A percentile compares a stretch with the other conserved stretches of the same genome.
Evolutionary conservation across 1,140 invertebrate species (phyloP).

Genomic region (Delia radicum): DNA sequence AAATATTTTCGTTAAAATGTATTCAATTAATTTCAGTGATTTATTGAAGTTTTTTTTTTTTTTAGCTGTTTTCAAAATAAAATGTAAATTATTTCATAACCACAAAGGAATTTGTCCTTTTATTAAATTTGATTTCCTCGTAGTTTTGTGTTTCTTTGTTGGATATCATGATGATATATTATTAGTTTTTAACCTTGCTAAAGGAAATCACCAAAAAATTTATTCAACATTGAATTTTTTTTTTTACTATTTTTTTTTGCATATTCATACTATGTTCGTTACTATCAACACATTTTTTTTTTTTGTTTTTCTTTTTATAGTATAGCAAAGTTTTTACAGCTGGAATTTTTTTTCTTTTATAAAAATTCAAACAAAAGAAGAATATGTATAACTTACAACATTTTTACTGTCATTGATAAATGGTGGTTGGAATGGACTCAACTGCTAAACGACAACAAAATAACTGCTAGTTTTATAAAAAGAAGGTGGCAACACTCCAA

Average conservation of each 20-base stretch:
- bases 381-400: background rate
- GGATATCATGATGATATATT: background rate
- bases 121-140: too few species aligned
- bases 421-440: constrained; percentile 6
- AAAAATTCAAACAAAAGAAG: background rate
- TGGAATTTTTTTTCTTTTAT: background rate
- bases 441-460: background rate
- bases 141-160: too few species aligned
- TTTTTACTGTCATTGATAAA: constrained; percentile 19
- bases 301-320: background rate
- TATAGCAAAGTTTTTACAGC: background rate
- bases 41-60: background rate
- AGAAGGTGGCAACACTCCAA: background rate
- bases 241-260: background rate
- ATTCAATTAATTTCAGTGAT: background rate
- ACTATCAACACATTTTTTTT: background rate
- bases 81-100: background rate
- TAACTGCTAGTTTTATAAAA: background rate
- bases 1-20: too few species aligned
- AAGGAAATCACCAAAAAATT: background rate
- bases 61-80: too few species aligned
- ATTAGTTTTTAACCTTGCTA: background rate
- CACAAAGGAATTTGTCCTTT: background rate
- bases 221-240: too few species aligned
- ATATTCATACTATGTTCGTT: background rate